Evolutionary conservation across 1,140 invertebrate genomes (phyloP), one percentile per base, ranked within the genome.

Genomic region (Hirudo medicinalis): DNA sequence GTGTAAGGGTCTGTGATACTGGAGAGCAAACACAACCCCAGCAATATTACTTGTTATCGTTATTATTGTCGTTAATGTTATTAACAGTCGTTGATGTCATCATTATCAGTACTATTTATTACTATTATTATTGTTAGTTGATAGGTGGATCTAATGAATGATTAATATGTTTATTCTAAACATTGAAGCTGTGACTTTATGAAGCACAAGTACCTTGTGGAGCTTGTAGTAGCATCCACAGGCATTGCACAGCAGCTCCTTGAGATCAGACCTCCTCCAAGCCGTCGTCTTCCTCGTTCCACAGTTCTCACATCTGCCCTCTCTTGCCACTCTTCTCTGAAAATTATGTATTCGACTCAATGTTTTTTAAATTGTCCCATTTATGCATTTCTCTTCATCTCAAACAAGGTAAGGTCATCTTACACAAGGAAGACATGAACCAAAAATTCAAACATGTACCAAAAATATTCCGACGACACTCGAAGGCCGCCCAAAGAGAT

Each of bases 171-270:
- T n/a, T n/a, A n/a, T n/a, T n/a, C n/a, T n/a, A n/a, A 57, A 20
- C 20, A 57, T 2, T 57, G 54, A 57, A 57, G 25, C 9, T n/a
- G n/a, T n/a, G n/a, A n/a, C n/a, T n/a, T n/a, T n/a, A n/a, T 57
- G 54, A 57, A 57, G 25, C 9, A 19, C 11, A 81, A 78, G 79
- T 74, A 95, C 90, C 32, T 90, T 90, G 81, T 97, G 94, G 36
- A 97, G 85, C 82, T 97, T 97, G 84, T 91, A 97, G 84, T 97
- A 97, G 27, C 97, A 86, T 0, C 94, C 94, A 80, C 94, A 98
- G 1, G 94, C 94, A 85, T 97, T 97, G 84, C 94, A 97, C 4
- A 97, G 93, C 0, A 94, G 92, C 79, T 97, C 92, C 1, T 94
- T 94, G 78, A 94, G 90, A 80, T 92, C 92, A 84, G 97, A 97